These are phyloP conservation scores for Brachionus calyciflorus DNA, from an alignment of 1,140 invertebrate genomes.

Conservation along the genomic window DNA sequence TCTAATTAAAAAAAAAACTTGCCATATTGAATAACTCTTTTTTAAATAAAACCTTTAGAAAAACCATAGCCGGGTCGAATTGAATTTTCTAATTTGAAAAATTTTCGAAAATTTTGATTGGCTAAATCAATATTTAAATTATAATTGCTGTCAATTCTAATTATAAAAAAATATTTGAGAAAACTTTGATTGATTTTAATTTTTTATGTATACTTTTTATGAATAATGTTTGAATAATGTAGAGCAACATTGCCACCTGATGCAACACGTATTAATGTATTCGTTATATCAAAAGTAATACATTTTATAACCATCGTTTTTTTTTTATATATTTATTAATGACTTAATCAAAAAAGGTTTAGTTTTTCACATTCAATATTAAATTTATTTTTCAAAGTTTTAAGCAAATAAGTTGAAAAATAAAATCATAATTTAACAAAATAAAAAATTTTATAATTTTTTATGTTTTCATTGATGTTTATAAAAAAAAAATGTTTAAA, in stretches of 20 bases:
- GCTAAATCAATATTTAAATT: constrained; percentile 13
- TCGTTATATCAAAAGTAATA: constrained; percentile 41
- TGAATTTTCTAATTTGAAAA: not conserved
- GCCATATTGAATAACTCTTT: no score
- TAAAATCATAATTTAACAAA: no score
- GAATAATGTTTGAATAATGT: constrained; percentile 29
- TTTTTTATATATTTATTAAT: no score
- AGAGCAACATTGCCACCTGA: constrained; percentile 15
- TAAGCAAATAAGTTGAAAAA: no score
- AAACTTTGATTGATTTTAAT: not conserved
- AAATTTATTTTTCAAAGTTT: no score
- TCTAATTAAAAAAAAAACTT: no score
- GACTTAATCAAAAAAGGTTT: no score
- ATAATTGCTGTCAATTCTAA: not conserved
- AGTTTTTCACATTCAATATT: no score
- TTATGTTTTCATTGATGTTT: no score
- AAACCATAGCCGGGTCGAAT: not conserved
- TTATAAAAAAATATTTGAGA: not conserved
- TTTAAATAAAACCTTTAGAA: not conserved
- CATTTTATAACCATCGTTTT: constrained; percentile 33
- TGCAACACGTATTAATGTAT: constrained; percentile 9
- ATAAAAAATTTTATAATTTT: no score
- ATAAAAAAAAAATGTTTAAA: no score
- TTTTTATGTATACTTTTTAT: not conserved
- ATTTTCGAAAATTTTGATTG: constrained; percentile 28